Conservation (phyloP, 2,797 vertebrate species). For the Nyctibius grandis region DNA sequence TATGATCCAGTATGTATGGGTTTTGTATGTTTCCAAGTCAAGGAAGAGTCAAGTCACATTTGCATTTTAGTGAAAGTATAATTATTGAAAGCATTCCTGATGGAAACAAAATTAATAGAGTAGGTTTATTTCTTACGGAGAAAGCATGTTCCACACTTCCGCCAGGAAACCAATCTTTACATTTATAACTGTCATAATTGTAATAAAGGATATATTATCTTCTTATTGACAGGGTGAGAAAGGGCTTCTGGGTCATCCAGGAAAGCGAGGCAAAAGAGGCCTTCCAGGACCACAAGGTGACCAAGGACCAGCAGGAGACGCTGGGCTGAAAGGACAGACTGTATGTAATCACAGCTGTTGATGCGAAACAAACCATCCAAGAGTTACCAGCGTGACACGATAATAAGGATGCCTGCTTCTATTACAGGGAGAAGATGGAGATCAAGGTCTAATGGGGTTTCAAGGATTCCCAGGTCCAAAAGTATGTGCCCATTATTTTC, state of each 20-base stretch:
- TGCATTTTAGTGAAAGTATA: neutral
- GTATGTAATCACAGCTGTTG: conserved; percentile 74
- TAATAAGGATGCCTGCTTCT: conserved; percentile 8
- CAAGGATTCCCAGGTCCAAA: conserved; percentile 92
- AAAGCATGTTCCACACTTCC: neutral
- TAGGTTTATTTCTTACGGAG: neutral
- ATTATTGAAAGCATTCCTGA: neutral
- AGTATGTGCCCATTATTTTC: conserved; percentile 74
- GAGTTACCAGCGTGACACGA: neutral
- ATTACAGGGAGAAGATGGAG: conserved; percentile 87
- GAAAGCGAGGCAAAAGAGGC: conserved; percentile 83
- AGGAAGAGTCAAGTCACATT: neutral
- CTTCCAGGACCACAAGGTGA: conserved; percentile 82
- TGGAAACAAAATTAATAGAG: neutral
- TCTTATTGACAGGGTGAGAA: conserved; percentile 82
- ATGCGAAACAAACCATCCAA: neutral
- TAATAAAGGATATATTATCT: neutral
- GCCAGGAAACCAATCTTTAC: neutral
- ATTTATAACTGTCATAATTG: neutral
- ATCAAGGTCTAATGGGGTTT: conserved; percentile 86
- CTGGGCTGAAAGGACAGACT: conserved; percentile 85
- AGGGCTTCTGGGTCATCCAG: conserved; percentile 86
- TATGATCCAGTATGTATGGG: neutral
- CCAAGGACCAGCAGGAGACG: conserved; percentile 85
- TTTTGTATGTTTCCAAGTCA: neutral